phyloP scores from a whole-genome alignment of 2,888 invertebrate genomes.

The Zaprionus lineosus region DNA sequence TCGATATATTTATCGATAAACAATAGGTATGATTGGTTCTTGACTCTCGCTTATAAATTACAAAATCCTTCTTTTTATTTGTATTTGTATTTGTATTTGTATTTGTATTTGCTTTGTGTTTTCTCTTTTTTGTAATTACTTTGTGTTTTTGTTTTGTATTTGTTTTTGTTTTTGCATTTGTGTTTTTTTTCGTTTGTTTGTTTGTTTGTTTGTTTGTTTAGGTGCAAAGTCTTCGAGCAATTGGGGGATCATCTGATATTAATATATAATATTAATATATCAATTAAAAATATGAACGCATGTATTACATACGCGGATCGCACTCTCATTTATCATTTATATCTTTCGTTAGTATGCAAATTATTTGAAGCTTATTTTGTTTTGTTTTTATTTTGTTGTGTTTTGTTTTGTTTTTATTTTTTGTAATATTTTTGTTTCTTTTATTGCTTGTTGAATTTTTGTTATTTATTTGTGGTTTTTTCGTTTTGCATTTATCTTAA shows the following conservation, averaged over 20 bases:
- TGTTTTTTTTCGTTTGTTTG: too few relatives aligned
- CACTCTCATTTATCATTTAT: constrained; percentile 10
- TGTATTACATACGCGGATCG: constrained; percentile 55
- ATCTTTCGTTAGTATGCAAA: constrained; percentile 10
- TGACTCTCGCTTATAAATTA: constrained; percentile 42
- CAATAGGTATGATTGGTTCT: too few relatives aligned
- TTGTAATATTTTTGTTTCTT: too few relatives aligned
- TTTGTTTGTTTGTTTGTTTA: too few relatives aligned
- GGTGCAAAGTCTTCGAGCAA: too few relatives aligned
- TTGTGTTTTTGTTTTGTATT: background rate
- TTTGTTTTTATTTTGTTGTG: too few relatives aligned
- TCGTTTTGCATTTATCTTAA: constrained; percentile 11
- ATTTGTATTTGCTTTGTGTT: too few relatives aligned
- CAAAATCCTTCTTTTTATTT: constrained; percentile 10
- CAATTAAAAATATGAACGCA: constrained; percentile 54
- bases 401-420: constrained; percentile 10
- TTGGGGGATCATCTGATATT: constrained; percentile 64
- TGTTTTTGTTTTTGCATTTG: too few relatives aligned
- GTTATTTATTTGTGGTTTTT: too few relatives aligned
- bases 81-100: too few relatives aligned
- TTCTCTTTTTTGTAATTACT: background rate
- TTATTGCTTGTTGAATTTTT: too few relatives aligned
- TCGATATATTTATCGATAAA: too few relatives aligned
- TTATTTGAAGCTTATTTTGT: constrained; percentile 20
- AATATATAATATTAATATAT: constrained; percentile 73